Evolutionary conservation across 64 coral and sea anemone species (phyloP).

Genomic region (Montipora foliosa): DNA sequence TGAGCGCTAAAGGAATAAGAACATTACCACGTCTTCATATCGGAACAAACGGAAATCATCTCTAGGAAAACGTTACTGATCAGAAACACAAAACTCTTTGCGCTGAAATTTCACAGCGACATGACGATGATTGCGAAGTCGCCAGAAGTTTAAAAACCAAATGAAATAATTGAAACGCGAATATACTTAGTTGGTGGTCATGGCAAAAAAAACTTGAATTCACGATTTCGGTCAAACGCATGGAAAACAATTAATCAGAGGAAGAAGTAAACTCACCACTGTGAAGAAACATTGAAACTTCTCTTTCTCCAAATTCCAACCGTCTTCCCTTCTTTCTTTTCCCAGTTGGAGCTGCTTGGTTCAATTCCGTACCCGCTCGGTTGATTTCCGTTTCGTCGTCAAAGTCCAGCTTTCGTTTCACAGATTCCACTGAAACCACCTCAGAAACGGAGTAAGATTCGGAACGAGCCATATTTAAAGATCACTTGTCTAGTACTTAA

Average conservation of each 20-base stretch:
- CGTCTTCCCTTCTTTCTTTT: not conserved
- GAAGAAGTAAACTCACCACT: not conserved
- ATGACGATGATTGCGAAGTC: too few relatives aligned
- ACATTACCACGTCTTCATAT: too few relatives aligned
- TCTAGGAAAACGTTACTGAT: too few relatives aligned
- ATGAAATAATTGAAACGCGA: too few relatives aligned
- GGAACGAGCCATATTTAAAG: not conserved
- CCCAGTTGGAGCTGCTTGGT: not conserved
- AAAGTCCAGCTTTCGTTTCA: conserved; percentile 21
- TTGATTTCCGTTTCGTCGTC: not conserved
- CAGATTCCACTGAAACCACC: not conserved
- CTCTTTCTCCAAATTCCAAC: conserved; percentile 15
- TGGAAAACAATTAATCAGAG: not conserved
- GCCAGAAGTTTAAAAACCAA: too few relatives aligned
- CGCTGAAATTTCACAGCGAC: too few relatives aligned
- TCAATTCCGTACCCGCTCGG: not conserved
- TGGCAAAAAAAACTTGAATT: too few relatives aligned
- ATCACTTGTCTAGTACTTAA: not conserved
- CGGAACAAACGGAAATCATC: too few relatives aligned
- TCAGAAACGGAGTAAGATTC: not conserved
- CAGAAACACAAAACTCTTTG: too few relatives aligned
- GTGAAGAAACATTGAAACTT: not conserved
- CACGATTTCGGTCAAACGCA: not conserved
- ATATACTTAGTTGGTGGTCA: too few relatives aligned
- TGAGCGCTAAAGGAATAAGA: too few relatives aligned